phyloP scores from a whole-genome alignment of 2,888 invertebrate genomes.

The Fragum fragum region DNA sequence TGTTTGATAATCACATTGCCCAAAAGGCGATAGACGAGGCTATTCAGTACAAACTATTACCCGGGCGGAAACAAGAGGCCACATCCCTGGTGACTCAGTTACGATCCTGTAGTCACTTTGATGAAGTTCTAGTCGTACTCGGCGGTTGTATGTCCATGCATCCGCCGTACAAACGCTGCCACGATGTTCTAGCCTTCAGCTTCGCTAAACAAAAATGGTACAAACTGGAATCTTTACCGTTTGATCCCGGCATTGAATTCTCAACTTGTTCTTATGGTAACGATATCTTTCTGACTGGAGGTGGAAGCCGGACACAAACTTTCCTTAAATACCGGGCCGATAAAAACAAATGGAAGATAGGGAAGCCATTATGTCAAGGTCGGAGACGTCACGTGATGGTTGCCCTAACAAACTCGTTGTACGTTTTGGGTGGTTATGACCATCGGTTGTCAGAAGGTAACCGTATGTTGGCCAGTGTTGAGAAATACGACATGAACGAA shows the following conservation, averaged over 20 bases:
- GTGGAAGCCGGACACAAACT: slow-evolving; percentile 76
- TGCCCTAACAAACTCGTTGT: slow-evolving; percentile 76
- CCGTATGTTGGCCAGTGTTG: slow-evolving; percentile 77
- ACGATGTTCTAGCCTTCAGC: slow-evolving; percentile 78
- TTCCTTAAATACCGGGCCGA: slow-evolving; percentile 76
- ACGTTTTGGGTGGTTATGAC: slow-evolving; percentile 81
- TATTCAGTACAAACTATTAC: slow-evolving; percentile 78
- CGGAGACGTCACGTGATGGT: slow-evolving; percentile 80
- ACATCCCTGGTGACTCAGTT: slow-evolving; percentile 72
- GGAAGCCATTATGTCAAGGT: slow-evolving; percentile 76
- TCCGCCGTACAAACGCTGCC: slow-evolving; percentile 79
- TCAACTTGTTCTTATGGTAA: slow-evolving; percentile 79
- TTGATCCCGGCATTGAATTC: slow-evolving; percentile 81
- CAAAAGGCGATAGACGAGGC: slow-evolving; percentile 76
- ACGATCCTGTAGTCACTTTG: slow-evolving; percentile 70
- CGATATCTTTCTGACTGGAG: slow-evolving; percentile 80
- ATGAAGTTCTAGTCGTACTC: slow-evolving; percentile 79
- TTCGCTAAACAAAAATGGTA: slow-evolving; percentile 78
- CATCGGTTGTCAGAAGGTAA: slow-evolving; percentile 76
- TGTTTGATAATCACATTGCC: slow-evolving; percentile 70
- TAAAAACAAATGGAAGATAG: slow-evolving; percentile 79
- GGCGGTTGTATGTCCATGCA: slow-evolving; percentile 78
- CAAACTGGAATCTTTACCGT: slow-evolving; percentile 76
- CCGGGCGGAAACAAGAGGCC: slow-evolving; percentile 78
- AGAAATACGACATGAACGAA: slow-evolving; percentile 76